Evolutionary conservation across 2,797 vertebrate species (phyloP).

Genomic region (Pogoniulus pusillus): DNA sequence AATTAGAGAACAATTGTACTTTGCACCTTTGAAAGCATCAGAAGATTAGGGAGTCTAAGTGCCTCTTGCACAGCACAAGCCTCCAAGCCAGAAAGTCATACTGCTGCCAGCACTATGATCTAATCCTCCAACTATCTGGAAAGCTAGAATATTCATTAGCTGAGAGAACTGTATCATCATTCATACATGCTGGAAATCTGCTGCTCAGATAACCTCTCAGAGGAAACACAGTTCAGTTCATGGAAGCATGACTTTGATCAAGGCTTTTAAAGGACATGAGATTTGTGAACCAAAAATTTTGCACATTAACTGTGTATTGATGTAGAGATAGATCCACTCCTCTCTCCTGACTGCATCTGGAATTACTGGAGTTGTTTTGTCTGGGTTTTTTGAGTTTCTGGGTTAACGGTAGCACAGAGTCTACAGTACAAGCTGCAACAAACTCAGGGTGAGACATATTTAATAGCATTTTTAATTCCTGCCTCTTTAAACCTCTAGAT

Average conservation of each 20-base stretch:
- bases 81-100: neutral
- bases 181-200: neutral
- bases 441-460: neutral
- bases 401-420: neutral
- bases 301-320: neutral
- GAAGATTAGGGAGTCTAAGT: neutral
- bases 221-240: neutral
- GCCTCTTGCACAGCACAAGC: neutral
- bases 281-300: neutral
- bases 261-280: neutral
- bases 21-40: neutral
- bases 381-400: neutral
- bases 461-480: neutral
- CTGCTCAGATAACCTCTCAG: neutral
- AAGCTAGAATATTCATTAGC: conserved; percentile 29
- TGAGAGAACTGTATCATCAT: conserved; percentile 35
- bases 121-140: conserved; percentile 48
- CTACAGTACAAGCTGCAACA: neutral
- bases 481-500: neutral
- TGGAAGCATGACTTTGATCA: neutral
- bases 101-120: conserved; percentile 32
- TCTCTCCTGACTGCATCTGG: neutral
- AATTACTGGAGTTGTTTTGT: neutral
- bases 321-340: neutral
- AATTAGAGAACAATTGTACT: neutral